phyloP scores from a whole-genome alignment of 2,888 invertebrate genomes.

The Phasia obesa region DNA sequence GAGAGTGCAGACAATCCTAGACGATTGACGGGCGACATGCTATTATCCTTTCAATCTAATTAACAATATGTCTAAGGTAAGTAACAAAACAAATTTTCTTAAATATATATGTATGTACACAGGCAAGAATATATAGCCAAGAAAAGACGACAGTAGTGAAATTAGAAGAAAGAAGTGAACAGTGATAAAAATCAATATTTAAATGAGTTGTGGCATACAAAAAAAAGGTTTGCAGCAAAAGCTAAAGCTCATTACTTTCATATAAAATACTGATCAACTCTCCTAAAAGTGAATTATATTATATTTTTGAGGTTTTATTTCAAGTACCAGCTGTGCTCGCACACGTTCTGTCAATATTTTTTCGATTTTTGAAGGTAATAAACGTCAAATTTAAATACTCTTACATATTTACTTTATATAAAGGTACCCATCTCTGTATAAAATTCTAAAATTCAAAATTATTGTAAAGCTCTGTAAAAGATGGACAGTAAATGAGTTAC shows the following conservation, averaged over 20 bases:
- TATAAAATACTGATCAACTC: not conserved
- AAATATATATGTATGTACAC: not conserved
- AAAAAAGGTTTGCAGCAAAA: not conserved
- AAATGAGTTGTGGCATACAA: conserved; percentile 19
- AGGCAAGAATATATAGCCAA: not conserved
- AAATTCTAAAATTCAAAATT: too few relatives aligned
- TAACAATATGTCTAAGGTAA: conserved; percentile 65
- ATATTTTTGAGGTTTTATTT: not conserved
- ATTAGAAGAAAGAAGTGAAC: not conserved
- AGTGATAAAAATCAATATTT: conserved; percentile 46
- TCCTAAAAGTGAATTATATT: not conserved
- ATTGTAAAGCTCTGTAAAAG: too few relatives aligned
- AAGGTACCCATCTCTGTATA: too few relatives aligned
- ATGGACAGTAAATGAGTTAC: too few relatives aligned
- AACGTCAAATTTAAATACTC: too few relatives aligned
- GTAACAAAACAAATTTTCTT: conserved; percentile 20
- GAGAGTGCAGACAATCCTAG: conserved; percentile 37
- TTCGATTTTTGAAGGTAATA: too few relatives aligned
- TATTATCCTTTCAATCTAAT: conserved; percentile 71
- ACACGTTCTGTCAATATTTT: too few relatives aligned
- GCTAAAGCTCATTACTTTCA: not conserved
- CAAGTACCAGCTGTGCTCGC: too few relatives aligned
- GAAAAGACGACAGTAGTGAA: not conserved
- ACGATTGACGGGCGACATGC: conserved; percentile 58
- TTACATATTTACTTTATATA: too few relatives aligned